Evolutionary conservation across 2,113 vertebrate genomes (phyloP), one percentile per base, ranked within the genome.

Genomic region (Crocuta crocuta): DNA sequence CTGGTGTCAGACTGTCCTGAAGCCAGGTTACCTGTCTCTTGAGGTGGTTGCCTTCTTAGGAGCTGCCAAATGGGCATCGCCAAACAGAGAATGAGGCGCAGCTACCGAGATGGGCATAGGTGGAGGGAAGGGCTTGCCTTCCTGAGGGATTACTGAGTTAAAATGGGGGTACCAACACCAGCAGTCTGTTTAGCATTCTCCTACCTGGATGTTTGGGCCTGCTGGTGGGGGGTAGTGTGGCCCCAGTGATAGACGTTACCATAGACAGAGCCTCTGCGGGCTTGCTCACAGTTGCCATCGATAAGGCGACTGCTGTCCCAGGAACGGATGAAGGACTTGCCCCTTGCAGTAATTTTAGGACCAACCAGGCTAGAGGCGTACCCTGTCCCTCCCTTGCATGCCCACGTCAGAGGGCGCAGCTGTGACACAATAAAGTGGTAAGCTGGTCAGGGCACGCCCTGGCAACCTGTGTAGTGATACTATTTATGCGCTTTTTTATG

Each of bases 351-450:
- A 50, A 63, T 88, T 81, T 88, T 35, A 93, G 76, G 53, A 85
- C 84, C 58, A 94, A 1, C 61, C 26, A 93, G 53, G 68, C 26
- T 43, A 50, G 73, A 94, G 39, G 13, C 58, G 12, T 10, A 10
- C 33, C 35, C 79, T 86, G 43, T 43, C 8, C 31, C 63, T 68
- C 23, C 73, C 45, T 83, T 94, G n/a, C 33, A 3, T 50, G 79
- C 28, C 85, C 84, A 85, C 11, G 1, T 95, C 96, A 97, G 86
- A 92, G 87, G 91, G 50, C 90, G 43, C 96, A 82, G 83, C 61
- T 98, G 33, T 98, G 97, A 97, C 89, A 66, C 94, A 96, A 90
- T 95, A 94, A 98, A 98, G 92, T 90, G 58, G 31, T 70, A 43
- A 21, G 35, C 84, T 53, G 66, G 76, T 79, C n/a, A 88, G 55